Evolutionary conservation across 2,888 invertebrate genomes (phyloP).

Genomic region (Zonitis immaculata): DNA sequence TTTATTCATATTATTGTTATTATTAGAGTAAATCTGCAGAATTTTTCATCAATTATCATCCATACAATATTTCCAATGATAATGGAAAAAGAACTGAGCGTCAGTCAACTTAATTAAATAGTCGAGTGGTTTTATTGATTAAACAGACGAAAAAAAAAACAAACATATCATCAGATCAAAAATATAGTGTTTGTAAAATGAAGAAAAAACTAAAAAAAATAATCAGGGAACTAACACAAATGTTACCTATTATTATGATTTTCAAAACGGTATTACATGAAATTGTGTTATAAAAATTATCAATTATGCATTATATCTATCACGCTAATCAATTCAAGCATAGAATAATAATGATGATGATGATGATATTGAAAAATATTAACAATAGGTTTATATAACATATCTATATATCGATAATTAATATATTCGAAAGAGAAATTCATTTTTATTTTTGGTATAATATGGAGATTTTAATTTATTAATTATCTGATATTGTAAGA

Average conservation of each 20-base stretch:
- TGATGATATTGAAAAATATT: constrained; percentile 18
- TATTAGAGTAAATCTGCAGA: background rate
- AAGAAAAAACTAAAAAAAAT: constrained; percentile 16
- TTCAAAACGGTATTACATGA: constrained; percentile 27
- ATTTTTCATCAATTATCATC: background rate
- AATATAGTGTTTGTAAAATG: too few relatives aligned
- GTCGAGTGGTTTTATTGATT: constrained; percentile 2
- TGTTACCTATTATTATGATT: constrained; percentile 30
- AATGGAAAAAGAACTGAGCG: background rate
- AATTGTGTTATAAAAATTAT: constrained; percentile 32
- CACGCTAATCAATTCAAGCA: constrained; percentile 32
- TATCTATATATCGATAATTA: background rate
- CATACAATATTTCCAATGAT: background rate
- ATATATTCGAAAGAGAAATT: background rate
- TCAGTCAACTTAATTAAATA: background rate
- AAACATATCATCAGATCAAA: constrained; percentile 1
- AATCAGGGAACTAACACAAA: constrained; percentile 32
- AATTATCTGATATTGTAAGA: constrained; percentile 17
- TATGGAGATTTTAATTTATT: constrained; percentile 6
- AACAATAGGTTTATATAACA: constrained; percentile 22
- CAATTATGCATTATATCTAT: constrained; percentile 36
- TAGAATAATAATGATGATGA: constrained; percentile 5
- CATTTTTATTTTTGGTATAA: too few relatives aligned
- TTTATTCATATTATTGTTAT: too few relatives aligned
- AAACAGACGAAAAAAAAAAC: background rate